Evolutionary conservation across 2,888 invertebrate genomes (phyloP).

Genomic region (Chironomus riparius): DNA sequence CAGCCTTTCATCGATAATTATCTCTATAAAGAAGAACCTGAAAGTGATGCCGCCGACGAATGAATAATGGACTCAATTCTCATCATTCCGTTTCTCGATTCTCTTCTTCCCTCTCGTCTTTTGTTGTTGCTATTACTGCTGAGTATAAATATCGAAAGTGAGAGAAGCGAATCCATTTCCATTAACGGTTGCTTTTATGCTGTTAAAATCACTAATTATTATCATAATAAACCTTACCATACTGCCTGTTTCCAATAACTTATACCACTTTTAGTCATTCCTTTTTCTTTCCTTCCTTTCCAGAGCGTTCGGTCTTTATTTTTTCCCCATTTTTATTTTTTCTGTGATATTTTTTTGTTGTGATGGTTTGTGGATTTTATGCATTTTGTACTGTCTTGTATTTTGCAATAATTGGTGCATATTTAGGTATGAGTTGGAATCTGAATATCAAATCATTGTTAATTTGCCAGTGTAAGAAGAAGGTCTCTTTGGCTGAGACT

Average conservation of each 20-base stretch:
- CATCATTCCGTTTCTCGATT: not conserved
- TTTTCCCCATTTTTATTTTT: not conserved
- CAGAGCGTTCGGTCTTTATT: not conserved
- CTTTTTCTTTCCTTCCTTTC: not conserved
- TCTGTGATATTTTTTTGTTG: too few species aligned
- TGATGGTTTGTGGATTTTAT: too few species aligned
- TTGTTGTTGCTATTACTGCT: not conserved
- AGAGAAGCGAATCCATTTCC: not conserved
- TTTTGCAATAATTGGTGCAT: too few species aligned
- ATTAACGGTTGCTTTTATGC: not conserved
- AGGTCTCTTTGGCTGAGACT: too few species aligned
- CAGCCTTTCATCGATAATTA: conserved; percentile 27
- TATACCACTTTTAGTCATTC: not conserved
- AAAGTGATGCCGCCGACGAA: conserved; percentile 1
- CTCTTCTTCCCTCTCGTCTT: not conserved
- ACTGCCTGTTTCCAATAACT: not conserved
- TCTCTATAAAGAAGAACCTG: conserved; percentile 1
- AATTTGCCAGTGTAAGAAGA: too few species aligned
- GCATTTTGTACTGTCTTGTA: too few species aligned
- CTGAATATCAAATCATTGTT: too few species aligned
- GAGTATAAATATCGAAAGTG: not conserved
- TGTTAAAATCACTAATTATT: conserved; percentile 15
- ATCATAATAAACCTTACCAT: conserved; percentile 11
- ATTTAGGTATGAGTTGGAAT: too few species aligned
- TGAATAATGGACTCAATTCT: conserved; percentile 3